phyloP scores from a whole-genome alignment of 2,113 vertebrate species.

The Ornithorhynchus anatinus region DNA sequence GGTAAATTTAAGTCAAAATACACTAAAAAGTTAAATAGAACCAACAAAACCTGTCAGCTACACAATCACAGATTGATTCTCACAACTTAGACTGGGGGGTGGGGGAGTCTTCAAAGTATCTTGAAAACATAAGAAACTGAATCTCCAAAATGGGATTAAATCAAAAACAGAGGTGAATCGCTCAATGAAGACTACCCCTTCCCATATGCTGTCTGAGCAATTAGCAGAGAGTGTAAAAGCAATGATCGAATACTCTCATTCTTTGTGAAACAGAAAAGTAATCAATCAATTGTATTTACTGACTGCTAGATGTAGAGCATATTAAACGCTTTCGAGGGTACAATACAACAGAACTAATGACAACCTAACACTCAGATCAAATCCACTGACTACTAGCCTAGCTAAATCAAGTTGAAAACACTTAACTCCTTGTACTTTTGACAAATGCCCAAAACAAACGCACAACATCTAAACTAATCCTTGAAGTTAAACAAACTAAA shows the following conservation, averaged over 20 bases:
- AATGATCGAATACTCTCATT: no score
- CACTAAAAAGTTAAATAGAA: background rate
- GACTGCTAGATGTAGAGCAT: no score
- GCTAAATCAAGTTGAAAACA: background rate
- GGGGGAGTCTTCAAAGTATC: background rate
- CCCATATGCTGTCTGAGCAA: background rate
- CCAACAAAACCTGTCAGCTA: background rate
- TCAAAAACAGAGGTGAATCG: background rate
- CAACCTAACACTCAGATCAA: background rate
- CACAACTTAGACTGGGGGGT: background rate
- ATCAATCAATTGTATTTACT: no score
- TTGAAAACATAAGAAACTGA: background rate
- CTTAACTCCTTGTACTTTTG: background rate
- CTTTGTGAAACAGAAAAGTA: no score
- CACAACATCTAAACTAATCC: background rate
- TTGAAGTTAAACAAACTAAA: background rate
- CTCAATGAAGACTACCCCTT: background rate
- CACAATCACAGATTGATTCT: background rate
- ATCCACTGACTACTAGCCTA: background rate
- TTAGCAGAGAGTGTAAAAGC: background rate
- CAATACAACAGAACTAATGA: background rate
- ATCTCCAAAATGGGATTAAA: background rate
- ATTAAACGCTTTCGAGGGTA: no score
- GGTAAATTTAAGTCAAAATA: no score
- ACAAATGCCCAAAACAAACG: background rate